Conservation (phyloP, 2,797 vertebrate genomes). For the Lithobates sylvaticus region DNA sequence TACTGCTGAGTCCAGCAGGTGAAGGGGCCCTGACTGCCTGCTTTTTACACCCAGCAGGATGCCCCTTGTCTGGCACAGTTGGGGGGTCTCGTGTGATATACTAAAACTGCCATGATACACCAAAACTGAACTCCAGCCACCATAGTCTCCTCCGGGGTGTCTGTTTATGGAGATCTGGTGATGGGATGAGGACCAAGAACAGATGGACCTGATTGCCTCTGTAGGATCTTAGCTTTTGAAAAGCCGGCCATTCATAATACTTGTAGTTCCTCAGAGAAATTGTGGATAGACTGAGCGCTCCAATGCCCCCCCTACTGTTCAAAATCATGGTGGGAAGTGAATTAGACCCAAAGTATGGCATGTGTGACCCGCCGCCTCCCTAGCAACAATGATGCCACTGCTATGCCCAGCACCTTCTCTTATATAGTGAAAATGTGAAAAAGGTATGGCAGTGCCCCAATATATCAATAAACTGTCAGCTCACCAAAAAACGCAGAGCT, state of each 20-base stretch:
- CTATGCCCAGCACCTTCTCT: too few relatives aligned
- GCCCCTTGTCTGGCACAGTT: background rate
- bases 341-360: too few relatives aligned
- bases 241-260: background rate
- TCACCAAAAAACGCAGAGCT: too few relatives aligned
- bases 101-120: background rate
- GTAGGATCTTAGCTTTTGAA: background rate
- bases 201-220: background rate
- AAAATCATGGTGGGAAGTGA: too few relatives aligned
- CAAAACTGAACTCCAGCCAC: background rate
- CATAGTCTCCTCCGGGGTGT: background rate
- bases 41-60: conserved; percentile 2
- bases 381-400: too few relatives aligned
- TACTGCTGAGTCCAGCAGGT: background rate
- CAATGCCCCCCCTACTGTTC: too few relatives aligned
- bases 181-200: background rate
- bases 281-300: too few relatives aligned
- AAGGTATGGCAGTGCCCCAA: too few relatives aligned
- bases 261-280: background rate
- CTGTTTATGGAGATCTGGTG: background rate
- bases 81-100: background rate
- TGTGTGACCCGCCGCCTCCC: too few relatives aligned
- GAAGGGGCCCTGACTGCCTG: background rate
- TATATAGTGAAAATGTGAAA: too few relatives aligned
- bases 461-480: too few relatives aligned